Conservation (phyloP, 2,888 invertebrate genomes). For the Cataglyphis altisquamis region DNA sequence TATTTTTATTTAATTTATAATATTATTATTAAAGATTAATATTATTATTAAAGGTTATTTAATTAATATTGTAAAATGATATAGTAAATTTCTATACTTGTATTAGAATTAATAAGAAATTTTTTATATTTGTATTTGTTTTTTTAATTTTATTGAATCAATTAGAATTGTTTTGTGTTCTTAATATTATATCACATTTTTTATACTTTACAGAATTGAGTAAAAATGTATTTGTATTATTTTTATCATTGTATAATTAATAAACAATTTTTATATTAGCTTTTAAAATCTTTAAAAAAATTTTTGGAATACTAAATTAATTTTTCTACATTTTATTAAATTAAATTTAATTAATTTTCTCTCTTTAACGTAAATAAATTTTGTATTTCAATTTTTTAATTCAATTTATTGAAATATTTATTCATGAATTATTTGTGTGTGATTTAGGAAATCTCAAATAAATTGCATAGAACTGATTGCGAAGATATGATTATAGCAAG, state of each 20-base stretch:
- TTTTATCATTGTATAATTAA: neutral
- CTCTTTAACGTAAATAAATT: neutral
- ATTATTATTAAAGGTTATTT: neutral
- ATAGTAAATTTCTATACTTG: neutral
- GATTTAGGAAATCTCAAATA: too few relatives aligned
- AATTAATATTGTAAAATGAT: neutral
- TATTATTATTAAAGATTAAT: neutral
- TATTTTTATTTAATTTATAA: too few relatives aligned
- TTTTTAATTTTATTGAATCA: neutral
- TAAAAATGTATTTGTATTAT: neutral
- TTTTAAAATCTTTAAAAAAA: too few relatives aligned
- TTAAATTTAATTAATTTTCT: neutral
- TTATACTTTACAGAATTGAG: neutral
- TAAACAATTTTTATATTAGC: neutral
- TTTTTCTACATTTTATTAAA: neutral
- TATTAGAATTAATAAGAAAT: neutral
- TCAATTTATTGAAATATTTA: neutral
- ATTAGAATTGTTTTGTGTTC: neutral
- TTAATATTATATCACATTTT: neutral
- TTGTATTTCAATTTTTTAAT: neutral
- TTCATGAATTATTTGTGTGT: neutral
- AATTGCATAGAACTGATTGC: too few relatives aligned
- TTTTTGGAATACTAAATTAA: neutral
- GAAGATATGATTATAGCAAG: too few relatives aligned
- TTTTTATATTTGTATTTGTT: neutral